Conservation (phyloP, 2,888 invertebrate genomes). For the Maniola hyperantus region DNA sequence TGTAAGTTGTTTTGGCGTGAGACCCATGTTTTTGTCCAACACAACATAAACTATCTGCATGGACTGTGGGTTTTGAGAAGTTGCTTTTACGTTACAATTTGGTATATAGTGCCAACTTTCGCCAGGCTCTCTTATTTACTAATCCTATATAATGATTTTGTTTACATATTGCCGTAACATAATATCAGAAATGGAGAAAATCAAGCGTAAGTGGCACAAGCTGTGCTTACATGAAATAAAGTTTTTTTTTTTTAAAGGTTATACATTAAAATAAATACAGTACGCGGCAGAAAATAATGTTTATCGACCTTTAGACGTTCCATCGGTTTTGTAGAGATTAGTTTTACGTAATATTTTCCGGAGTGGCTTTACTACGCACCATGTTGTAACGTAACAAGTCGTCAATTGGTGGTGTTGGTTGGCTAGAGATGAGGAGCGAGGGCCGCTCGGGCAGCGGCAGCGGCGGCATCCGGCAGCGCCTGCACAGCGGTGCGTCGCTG, state of each 20-base stretch:
- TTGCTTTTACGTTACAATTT: slow-evolving; percentile 1
- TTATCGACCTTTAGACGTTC: no score
- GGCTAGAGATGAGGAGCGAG: slow-evolving; percentile 47
- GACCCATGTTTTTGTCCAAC: slow-evolving; percentile 14
- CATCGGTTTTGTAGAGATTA: no score
- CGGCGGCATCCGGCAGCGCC: slow-evolving; percentile 90
- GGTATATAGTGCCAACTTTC: background rate
- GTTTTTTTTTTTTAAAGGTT: no score
- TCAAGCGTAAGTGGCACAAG: no score
- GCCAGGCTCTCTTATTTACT: background rate
- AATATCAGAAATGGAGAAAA: no score
- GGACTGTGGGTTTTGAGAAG: background rate
- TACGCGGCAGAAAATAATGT: no score
- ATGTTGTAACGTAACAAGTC: background rate
- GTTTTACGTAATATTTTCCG: background rate
- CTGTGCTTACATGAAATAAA: no score
- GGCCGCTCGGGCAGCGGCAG: slow-evolving; percentile 77
- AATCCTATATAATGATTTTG: background rate
- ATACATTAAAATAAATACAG: no score
- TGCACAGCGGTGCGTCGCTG: slow-evolving; percentile 89
- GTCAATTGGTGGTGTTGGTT: slow-evolving; percentile 20
- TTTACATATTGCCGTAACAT: background rate
- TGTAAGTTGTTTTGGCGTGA: slow-evolving; percentile 19
- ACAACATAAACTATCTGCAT: background rate
- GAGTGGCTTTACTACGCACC: background rate